phyloP scores from a whole-genome alignment of 2,888 invertebrate genomes.

The Macrophya annulata region DNA sequence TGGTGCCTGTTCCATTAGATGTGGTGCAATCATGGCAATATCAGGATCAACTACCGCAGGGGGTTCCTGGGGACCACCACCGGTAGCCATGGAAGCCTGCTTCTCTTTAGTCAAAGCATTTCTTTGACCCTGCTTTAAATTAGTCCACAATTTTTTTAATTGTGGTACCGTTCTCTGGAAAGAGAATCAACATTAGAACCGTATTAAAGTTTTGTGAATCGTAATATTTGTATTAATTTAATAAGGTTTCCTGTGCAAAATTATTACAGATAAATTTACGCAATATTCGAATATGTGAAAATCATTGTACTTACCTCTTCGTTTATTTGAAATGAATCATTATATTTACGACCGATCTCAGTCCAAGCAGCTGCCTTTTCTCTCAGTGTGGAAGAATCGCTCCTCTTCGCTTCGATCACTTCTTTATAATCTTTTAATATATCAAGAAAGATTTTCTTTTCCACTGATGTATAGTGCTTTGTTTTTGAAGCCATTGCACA shows the following conservation, averaged over 20 bases:
- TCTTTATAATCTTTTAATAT: constrained; percentile 54
- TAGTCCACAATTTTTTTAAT: constrained; percentile 60
- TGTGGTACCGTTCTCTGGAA: constrained; percentile 56
- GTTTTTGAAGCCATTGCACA: not conserved
- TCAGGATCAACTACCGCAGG: constrained; percentile 58
- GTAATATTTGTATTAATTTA: constrained; percentile 17
- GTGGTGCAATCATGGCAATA: constrained; percentile 55
- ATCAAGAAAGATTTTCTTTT: constrained; percentile 24
- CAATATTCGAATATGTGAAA: constrained; percentile 28
- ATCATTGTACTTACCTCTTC: constrained; percentile 51
- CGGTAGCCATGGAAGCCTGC: constrained; percentile 59
- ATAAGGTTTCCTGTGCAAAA: constrained; percentile 25
- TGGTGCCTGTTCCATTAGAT: constrained; percentile 59
- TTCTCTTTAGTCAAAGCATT: constrained; percentile 58
- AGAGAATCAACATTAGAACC: constrained; percentile 3
- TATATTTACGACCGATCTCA: constrained; percentile 53
- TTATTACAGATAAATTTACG: not conserved
- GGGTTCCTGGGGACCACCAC: constrained; percentile 56
- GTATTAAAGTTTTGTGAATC: not conserved
- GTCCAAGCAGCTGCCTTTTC: constrained; percentile 57
- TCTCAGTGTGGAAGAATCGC: constrained; percentile 46
- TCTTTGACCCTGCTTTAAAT: constrained; percentile 57
- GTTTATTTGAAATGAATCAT: constrained; percentile 49
- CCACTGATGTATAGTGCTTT: constrained; percentile 6
- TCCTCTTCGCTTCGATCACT: constrained; percentile 55